Evolutionary conservation across 2,113 vertebrate genomes (phyloP).

Genomic region (Eupsittula cactorum): DNA sequence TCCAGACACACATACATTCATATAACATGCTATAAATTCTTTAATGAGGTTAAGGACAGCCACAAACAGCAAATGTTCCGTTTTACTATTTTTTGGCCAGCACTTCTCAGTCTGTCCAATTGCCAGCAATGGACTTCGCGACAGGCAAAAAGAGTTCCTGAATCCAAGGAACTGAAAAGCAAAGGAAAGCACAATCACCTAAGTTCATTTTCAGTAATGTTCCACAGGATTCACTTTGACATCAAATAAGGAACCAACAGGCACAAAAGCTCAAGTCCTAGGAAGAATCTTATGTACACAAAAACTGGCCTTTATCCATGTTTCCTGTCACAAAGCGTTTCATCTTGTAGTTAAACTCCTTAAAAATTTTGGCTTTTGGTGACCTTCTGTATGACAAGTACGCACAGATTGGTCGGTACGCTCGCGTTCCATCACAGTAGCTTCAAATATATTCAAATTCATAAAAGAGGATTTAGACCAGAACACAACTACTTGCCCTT

Average conservation of each 20-base stretch:
- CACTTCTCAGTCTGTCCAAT: constrained; percentile 49
- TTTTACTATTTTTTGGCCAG: constrained; percentile 39
- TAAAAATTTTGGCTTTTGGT: background rate
- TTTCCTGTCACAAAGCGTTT: constrained; percentile 7
- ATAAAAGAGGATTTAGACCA: background rate
- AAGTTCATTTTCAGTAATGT: background rate
- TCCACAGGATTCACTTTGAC: constrained; percentile 29
- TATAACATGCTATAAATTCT: constrained; percentile 42
- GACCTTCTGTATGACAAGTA: background rate
- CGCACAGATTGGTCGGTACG: background rate
- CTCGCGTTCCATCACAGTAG: constrained; percentile 12
- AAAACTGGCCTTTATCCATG: constrained; percentile 73
- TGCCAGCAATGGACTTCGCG: constrained; percentile 51
- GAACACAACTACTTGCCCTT: background rate
- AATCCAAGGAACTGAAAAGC: constrained; percentile 9
- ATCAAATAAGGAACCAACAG: constrained; percentile 33
- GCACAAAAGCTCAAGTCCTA: constrained; percentile 47
- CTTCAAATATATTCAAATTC: constrained; percentile 33
- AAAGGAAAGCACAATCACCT: constrained; percentile 35
- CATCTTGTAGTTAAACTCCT: background rate
- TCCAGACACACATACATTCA: constrained; percentile 24
- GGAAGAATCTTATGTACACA: constrained; percentile 48
- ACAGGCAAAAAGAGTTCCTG: constrained; percentile 14
- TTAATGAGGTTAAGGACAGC: constrained; percentile 14
- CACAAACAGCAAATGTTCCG: background rate